Conservation (phyloP, 1,140 invertebrate species). For the Pseudoatta argentina region DNA sequence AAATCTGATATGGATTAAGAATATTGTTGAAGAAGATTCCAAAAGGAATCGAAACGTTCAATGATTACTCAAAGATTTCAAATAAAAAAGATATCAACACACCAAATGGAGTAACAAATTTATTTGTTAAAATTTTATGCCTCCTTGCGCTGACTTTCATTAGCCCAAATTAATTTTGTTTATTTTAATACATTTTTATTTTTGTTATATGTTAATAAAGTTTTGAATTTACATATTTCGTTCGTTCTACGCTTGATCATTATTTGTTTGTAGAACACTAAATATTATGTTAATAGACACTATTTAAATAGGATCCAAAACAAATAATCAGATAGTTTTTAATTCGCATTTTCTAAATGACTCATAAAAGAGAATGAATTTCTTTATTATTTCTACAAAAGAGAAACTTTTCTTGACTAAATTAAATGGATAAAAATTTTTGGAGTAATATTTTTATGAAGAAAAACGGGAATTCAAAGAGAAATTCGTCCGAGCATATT, state of each 20-base stretch:
- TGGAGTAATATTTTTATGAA: neutral
- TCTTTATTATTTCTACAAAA: neutral
- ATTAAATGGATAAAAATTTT: neutral
- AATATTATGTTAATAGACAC: neutral
- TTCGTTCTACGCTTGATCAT: neutral
- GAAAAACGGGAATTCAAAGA: neutral
- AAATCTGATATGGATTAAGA: too few species aligned
- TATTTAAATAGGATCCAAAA: neutral
- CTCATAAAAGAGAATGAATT: neutral
- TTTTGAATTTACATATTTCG: neutral
- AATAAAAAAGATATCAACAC: too few species aligned
- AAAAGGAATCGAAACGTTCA: too few species aligned
- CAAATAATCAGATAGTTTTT: neutral
- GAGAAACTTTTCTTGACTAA: neutral
- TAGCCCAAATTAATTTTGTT: too few species aligned
- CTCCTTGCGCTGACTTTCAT: too few species aligned
- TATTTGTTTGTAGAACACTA: neutral
- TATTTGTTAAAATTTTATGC: too few species aligned
- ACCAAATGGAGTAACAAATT: too few species aligned
- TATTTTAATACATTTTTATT: conserved; percentile 16
- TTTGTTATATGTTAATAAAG: neutral
- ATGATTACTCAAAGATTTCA: too few species aligned
- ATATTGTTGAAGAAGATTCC: too few species aligned
- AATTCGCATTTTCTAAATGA: neutral
- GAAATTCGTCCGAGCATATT: neutral